A percentile compares a stretch with the other conserved stretches of the same genome.
phyloP scores from a whole-genome alignment of 2,797 vertebrate genomes.

The Ctenopoma multispine region DNA sequence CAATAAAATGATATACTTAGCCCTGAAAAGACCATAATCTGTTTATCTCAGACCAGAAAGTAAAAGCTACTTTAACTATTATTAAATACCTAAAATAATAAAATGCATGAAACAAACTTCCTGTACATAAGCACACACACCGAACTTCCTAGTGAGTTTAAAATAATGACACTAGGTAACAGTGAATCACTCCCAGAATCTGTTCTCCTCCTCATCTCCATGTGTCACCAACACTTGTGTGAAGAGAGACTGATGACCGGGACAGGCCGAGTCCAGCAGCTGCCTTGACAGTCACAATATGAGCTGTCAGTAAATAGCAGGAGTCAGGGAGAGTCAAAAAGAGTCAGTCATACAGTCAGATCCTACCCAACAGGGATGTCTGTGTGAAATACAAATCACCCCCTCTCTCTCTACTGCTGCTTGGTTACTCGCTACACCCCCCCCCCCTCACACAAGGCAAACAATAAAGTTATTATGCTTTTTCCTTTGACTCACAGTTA shows the following conservation, averaged over 20 bases:
- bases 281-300: conserved; percentile 37
- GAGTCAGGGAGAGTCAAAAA: neutral
- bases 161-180: neutral
- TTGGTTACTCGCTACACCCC: neutral
- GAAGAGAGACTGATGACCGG: conserved; percentile 40
- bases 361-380: conserved; percentile 1
- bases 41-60: neutral
- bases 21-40: neutral
- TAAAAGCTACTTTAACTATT: neutral
- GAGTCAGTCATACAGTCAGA: neutral
- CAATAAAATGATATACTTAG: neutral
- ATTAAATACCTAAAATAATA: neutral
- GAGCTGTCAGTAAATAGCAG: conserved; percentile 26
- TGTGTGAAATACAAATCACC: neutral
- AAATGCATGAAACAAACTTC: conserved; percentile 2
- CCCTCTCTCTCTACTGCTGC: neutral
- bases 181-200: neutral
- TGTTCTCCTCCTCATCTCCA: conserved; percentile 8
- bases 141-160: neutral
- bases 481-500: conserved; percentile 37
- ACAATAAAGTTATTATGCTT: conserved; percentile 63
- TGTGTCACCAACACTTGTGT: conserved; percentile 66
- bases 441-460: conserved; percentile 3
- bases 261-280: conserved; percentile 46
- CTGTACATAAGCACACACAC: neutral